Evolutionary conservation across 2,888 invertebrate genomes (phyloP).

Genomic region (Euspilapteryx auroguttella): DNA sequence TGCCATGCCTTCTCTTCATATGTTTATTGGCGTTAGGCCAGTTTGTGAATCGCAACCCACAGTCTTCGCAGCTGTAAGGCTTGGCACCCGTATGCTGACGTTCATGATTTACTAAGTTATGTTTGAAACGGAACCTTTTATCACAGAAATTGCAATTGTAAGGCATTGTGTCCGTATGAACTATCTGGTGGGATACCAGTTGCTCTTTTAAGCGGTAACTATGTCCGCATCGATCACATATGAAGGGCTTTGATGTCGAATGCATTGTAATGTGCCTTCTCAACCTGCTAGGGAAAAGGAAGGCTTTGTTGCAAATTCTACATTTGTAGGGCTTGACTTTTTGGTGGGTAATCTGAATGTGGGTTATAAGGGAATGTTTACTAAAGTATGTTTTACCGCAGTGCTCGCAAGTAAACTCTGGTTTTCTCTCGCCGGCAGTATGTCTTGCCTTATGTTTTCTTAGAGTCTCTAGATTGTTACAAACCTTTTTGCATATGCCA

Average conservation of each 20-base stretch:
- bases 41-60: constrained; percentile 73
- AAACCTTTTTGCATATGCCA: constrained; percentile 33
- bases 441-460: constrained; percentile 65
- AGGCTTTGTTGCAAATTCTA: constrained; percentile 41
- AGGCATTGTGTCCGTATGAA: constrained; percentile 80
- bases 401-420: constrained; percentile 42
- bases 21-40: constrained; percentile 85
- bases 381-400: constrained; percentile 48
- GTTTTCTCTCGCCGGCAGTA: constrained; percentile 38
- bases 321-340: constrained; percentile 38
- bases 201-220: constrained; percentile 68
- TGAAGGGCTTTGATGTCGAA: constrained; percentile 37
- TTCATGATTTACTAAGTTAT: constrained; percentile 72
- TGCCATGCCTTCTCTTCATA: constrained; percentile 74
- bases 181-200: constrained; percentile 71
- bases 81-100: constrained; percentile 72
- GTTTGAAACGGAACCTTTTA: constrained; percentile 75
- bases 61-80: constrained; percentile 73
- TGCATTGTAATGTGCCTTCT: constrained; percentile 46
- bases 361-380: constrained; percentile 42
- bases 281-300: constrained; percentile 42
- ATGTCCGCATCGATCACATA: constrained; percentile 43
- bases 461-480: constrained; percentile 26
- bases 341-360: constrained; percentile 47
- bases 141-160: constrained; percentile 75